These are phyloP conservation scores for Platycercus adscitus DNA, from an alignment of 2,113 vertebrate genomes.

Conservation along the genomic window DNA sequence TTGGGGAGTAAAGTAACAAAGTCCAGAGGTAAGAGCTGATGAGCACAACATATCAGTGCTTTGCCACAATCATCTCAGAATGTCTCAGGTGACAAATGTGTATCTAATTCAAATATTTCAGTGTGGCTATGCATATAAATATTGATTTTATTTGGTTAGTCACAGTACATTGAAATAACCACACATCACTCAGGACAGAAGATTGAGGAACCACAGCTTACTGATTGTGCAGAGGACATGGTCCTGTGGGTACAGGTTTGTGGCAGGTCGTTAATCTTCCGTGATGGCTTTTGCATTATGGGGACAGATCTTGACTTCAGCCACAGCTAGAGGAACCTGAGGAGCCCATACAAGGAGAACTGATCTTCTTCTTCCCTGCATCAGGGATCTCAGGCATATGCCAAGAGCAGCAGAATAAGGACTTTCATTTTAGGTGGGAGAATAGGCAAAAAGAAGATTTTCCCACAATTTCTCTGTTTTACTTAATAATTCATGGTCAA, in stretches of 20 bases:
- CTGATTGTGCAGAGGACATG: neutral
- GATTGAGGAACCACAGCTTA: neutral
- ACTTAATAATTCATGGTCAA: neutral
- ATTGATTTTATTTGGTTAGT: neutral
- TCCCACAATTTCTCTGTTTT: neutral
- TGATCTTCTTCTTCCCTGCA: neutral
- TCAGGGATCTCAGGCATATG: neutral
- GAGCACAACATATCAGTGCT: neutral
- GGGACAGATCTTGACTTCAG: neutral
- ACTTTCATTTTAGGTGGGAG: neutral
- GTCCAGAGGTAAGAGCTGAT: neutral
- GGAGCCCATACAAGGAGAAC: neutral
- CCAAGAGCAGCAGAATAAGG: neutral
- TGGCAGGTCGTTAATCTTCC: neutral
- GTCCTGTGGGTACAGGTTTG: neutral
- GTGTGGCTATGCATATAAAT: neutral
- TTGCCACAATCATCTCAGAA: neutral
- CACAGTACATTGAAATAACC: neutral
- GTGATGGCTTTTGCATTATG: accelerated
- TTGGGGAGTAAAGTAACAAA: neutral
- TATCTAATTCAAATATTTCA: neutral
- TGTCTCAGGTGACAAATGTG: neutral
- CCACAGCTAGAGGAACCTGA: neutral
- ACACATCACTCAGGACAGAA: neutral
- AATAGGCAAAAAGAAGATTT: neutral